Base-by-base conservation (phyloP, 2,888 invertebrate genomes). In the Ochropacha duplaris region DNA sequence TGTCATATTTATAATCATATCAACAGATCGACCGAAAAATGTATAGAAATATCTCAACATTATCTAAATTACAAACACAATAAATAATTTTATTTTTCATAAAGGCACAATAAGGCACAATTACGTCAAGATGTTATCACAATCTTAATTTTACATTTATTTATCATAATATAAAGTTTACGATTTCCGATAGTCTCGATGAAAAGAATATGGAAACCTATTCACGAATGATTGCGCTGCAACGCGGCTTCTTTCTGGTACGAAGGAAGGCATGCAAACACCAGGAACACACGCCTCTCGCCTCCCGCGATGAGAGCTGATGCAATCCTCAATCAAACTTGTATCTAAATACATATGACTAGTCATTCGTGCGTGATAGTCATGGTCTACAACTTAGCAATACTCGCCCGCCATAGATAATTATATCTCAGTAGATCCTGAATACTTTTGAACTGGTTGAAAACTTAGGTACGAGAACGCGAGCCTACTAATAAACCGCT, bases 81-180 rank as follows among this genome's bases (percentile, higher is more conserved):
- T 90, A 91, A 90, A 91, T 91, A 91, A 77, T 78, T 81, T 86
- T 78, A 75, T 74, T 71, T 70, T 76, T 79, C 77, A 78, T 87
- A 87, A 90, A 92, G 90, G 91, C 92, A 92, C 90, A 88, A 86
- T 88, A 88, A 92, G 92, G 91, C 92, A 92, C 90, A 86, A 86
- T 87, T 88, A 87, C 83, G 81, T 90, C 83, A 81, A 87, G 90
- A 86, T 90, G 90, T 89, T 90, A 92, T 92, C 92, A 92, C 92
- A 92, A 86, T 90, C 80, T 80, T 84, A 86, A 83, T 81, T 82
- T 82, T 78, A 75, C 78, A 79, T 76, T 82, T 83, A 79, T 76
- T 82, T 83, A 79, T 77, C 74, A 79, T 77, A 68, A 71, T 66
- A 76, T 64, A 68, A 71, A 74, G 69, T 71, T 64, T 77, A 80